phyloP scores from a whole-genome alignment of 2,797 vertebrate species.

The Vireo griseus region DNA sequence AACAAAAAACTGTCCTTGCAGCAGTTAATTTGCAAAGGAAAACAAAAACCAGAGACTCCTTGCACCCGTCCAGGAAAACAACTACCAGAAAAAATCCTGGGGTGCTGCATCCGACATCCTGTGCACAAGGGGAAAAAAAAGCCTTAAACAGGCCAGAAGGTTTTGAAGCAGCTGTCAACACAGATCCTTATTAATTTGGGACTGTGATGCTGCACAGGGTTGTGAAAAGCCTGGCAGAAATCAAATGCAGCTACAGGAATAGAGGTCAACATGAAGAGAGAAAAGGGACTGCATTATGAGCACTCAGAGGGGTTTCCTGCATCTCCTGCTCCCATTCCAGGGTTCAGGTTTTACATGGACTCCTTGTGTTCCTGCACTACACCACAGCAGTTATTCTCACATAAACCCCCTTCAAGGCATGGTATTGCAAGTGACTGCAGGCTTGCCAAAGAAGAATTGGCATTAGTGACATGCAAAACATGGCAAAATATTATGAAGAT shows the following conservation, averaged over 20 bases:
- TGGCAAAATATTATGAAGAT: accelerated
- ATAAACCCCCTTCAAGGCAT: not conserved
- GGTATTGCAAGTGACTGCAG: not conserved
- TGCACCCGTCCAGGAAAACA: not conserved
- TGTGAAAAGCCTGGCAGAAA: slow-evolving; percentile 1
- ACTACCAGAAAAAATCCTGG: not conserved
- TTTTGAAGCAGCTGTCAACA: slow-evolving; percentile 20
- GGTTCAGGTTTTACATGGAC: not conserved
- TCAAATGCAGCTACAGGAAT: not conserved
- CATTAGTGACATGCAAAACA: not conserved
- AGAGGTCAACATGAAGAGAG: not conserved
- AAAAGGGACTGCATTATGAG: not conserved
- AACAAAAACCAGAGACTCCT: not conserved
- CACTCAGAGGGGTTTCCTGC: not conserved
- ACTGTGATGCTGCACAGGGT: not conserved
- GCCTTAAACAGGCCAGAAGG: not conserved
- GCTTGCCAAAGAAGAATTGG: not conserved
- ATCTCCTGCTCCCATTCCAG: not conserved
- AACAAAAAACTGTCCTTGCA: not conserved
- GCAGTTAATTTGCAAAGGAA: not conserved
- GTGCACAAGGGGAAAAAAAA: not conserved
- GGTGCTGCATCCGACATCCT: not conserved
- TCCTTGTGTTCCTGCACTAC: not conserved
- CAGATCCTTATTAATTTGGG: slow-evolving; percentile 28
- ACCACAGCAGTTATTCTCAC: not conserved